Conservation (phyloP, 2,888 invertebrate genomes). For the Phoenoteleia sp. region DNA sequence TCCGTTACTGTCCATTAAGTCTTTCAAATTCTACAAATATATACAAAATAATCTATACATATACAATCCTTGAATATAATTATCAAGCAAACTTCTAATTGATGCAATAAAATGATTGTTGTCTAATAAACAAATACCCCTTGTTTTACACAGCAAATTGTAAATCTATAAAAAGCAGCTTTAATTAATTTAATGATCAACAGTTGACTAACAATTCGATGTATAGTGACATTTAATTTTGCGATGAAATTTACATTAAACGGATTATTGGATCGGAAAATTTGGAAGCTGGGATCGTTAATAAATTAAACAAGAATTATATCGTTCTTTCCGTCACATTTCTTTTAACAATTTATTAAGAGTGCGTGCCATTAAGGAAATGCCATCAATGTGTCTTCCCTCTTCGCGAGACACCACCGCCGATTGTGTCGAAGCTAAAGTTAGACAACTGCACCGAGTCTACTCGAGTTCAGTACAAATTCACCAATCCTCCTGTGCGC, state of each 20-base stretch:
- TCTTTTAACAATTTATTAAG: constrained; percentile 60
- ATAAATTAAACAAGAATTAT: constrained; percentile 61
- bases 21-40: neutral
- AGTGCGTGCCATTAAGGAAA: constrained; percentile 65
- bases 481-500: constrained; percentile 78
- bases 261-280: constrained; percentile 42
- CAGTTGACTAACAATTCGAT: constrained; percentile 40
- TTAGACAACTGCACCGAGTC: constrained; percentile 81
- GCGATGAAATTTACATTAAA: constrained; percentile 31
- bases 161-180: constrained; percentile 30
- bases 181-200: constrained; percentile 57
- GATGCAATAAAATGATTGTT: neutral
- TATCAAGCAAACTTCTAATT: too few relatives aligned
- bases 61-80: too few relatives aligned
- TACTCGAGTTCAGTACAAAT: constrained; percentile 80
- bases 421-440: constrained; percentile 79
- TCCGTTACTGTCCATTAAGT: too few relatives aligned
- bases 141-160: neutral
- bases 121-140: neutral
- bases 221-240: constrained; percentile 36
- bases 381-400: constrained; percentile 64
- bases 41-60: neutral
- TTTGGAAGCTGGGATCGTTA: constrained; percentile 27
- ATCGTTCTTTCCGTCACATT: constrained; percentile 63
- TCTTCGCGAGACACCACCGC: constrained; percentile 57